Base-by-base conservation (phyloP, 1,140 invertebrate species). In the Tetramorium alpestre region DNA sequence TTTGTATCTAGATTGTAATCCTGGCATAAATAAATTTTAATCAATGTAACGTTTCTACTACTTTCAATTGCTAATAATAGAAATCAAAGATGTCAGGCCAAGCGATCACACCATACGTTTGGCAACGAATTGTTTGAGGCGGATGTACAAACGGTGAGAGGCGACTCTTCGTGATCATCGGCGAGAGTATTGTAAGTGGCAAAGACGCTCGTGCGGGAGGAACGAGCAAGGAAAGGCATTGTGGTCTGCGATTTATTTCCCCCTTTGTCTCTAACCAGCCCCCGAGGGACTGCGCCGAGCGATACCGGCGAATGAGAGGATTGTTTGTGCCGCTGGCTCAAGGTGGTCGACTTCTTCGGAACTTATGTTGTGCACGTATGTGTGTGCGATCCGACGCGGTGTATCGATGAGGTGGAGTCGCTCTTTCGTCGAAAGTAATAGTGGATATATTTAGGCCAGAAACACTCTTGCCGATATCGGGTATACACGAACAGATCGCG, bases 251-350 rank as follows among this genome's bases (percentile, higher is more conserved):
- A 91, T 91, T 91, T 91, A 91, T 91, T 89, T 86, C 72, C 81
- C 58, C 81, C 78, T 91, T 91, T 91, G 81, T 86, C 88, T 87
- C 90, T 91, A 91, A 91, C 88, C 90, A 89, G 72, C 76, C 88
- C 90, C 77, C 88, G 4, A 82, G 90, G 90, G 90, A 89, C 81
- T 85, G 81, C 70, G 18, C 28, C 38, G 56, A 56, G 72, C 90
- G 88, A 91, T 89, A 91, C 76, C 87, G 72, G 77, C 76, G 64
- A 89, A 90, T 86, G 90, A 91, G 85, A 85, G 88, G 73, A 91
- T 91, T 91, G 89, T 91, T 91, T 89, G 85, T 33, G 80, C 51
- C 47, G 65, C 73, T 73, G 82, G 82, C 60, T 76, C 73, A 90
- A 87, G 89, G 67, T 88, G 73, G 77, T 87, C 85, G 88, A 80